Percentiles rank a stretch among this genome's conserved stretches.
These are phyloP conservation scores for Xestoiulus laeticollis DNA, from an alignment of 2,888 invertebrate species.

Conservation along the genomic window DNA sequence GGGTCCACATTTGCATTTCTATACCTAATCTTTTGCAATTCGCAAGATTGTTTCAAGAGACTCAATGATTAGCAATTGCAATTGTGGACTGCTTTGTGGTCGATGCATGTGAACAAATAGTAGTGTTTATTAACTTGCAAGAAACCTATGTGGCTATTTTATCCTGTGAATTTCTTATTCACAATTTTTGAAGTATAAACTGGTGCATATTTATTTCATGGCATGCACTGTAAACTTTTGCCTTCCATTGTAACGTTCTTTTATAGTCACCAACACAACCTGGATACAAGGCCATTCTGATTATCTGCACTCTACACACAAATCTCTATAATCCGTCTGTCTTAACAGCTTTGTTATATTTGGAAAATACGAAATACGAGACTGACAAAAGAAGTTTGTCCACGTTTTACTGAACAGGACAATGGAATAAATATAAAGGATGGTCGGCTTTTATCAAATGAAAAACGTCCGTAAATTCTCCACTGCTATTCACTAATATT, in stretches of 20 bases:
- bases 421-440: neutral
- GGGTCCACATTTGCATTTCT: no score
- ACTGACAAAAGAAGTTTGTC: neutral
- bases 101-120: neutral
- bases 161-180: neutral
- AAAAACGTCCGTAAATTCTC: neutral
- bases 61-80: neutral
- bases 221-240: neutral
- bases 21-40: no score
- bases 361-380: neutral
- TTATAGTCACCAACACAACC: neutral
- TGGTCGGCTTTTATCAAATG: neutral
- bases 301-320: neutral
- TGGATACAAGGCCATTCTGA: neutral
- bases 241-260: neutral
- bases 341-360: neutral
- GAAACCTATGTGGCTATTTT: neutral
- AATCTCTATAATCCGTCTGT: neutral
- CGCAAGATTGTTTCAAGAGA: no score
- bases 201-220: no score
- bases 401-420: neutral
- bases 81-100: neutral
- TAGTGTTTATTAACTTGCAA: neutral
- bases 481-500: neutral
- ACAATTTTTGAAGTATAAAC: no score